Evolutionary conservation across 2,113 vertebrate genomes (phyloP), one percentile per base, ranked within the genome.

Genomic region (Phaethornis superciliosus): DNA sequence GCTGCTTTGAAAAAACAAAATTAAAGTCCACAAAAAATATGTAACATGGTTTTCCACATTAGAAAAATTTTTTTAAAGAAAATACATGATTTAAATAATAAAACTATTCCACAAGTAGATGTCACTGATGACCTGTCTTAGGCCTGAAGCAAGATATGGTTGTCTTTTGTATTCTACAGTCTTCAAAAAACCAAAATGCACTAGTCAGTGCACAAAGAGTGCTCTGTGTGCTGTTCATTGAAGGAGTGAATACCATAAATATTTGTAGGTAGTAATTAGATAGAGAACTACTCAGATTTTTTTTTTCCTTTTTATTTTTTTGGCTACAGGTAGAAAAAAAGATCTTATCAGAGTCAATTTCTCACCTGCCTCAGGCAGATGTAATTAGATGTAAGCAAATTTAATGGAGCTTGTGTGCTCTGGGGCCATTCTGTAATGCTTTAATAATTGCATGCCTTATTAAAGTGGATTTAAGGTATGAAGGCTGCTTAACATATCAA

Each of bases 321-420:
- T 96, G 97, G 97, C 97, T 98, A 97, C 97, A 98, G 97, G 98
- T 98, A 98, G n/a, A 98, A 98, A 97, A 97, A 97, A 97, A 98
- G 98, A 98, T 99, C 97, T 98, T 99, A 98, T 98, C 98, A 89
- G 94, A 96, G 88, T 98, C 97, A 97, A 98, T 98, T 99, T 98
- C 97, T 99, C 98, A 98, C 98, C 98, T 98, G 98, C 98, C 98
- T 98, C 93, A 96, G 98, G 98, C 98, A 96, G 96, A 79, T 64
- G 79, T 98, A 98, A 99, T 99, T 99, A 99, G 97, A 98, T 98
- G 97, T 98, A 97, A 98, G 98, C 98, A 98, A 98, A 98, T 97
- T 98, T 98, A 98, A 98, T 98, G 97, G 98, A 95, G 89, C 95
- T 97, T 97, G 83, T 97, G 96, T 95, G 97, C 98, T 98, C 83